Evolutionary conservation across 2,888 invertebrate species (phyloP).

Genomic region (Buathra laborator): DNA sequence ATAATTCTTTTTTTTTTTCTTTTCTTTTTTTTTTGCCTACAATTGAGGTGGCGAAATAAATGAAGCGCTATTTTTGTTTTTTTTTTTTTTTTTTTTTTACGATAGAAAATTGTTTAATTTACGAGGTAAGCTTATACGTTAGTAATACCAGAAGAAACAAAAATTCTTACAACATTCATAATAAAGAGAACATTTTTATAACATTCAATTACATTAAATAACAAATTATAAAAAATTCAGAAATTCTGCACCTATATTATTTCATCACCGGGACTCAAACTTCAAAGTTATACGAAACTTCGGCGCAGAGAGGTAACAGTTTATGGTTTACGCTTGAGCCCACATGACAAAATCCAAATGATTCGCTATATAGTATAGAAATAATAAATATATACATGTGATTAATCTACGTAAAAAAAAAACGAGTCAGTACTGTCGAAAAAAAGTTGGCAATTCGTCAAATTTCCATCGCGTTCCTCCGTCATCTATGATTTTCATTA

Average conservation of each 20-base stretch:
- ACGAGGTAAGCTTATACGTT: constrained; percentile 82
- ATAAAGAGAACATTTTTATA: constrained; percentile 83
- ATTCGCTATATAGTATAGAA: constrained; percentile 79
- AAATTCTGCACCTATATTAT: constrained; percentile 55
- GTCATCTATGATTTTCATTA: not conserved
- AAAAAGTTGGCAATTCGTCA: constrained; percentile 81
- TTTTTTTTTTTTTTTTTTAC: constrained; percentile 69
- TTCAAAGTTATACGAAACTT: constrained; percentile 5
- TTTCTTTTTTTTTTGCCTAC: not conserved
- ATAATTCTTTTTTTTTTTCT: not conserved
- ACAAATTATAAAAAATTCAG: constrained; percentile 84
- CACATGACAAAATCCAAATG: constrained; percentile 73
- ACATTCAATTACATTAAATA: constrained; percentile 84
- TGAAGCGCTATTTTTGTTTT: constrained; percentile 62
- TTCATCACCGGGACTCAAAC: not conserved
- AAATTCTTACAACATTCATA: constrained; percentile 82
- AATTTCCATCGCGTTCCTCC: constrained; percentile 66
- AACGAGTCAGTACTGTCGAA: constrained; percentile 78
- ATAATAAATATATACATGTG: constrained; percentile 84
- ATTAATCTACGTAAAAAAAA: constrained; percentile 66
- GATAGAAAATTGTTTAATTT: constrained; percentile 84
- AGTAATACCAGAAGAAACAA: constrained; percentile 83
- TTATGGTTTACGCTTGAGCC: constrained; percentile 62
- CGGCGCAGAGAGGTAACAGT: constrained; percentile 8
- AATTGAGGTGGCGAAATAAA: constrained; percentile 70